Evolutionary conservation across 2,888 invertebrate species (phyloP), one percentile per base, ranked within the genome.

Genomic region (Mechanitis mazaeus): DNA sequence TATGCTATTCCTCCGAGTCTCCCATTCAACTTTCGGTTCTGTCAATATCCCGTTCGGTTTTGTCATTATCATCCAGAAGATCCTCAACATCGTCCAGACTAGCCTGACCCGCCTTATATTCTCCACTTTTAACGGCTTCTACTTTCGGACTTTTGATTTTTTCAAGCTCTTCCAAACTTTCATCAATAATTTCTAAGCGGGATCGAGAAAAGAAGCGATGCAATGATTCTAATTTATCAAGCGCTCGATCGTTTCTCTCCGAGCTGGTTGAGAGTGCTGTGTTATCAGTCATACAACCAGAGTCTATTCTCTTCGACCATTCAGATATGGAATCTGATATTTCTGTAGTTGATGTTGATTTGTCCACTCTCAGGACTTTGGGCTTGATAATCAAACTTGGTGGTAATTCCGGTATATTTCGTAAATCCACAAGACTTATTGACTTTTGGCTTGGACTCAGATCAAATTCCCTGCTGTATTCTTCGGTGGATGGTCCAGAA

Each of bases 51-150:
- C 50, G 59, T 54, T 71, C 71, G 12, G 61, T 67, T 54, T 61
- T 73, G 11, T 79, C 79, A 66, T 73, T 70, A 56, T 88, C 89
- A 28, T 87, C 87, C 66, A 82, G 78, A 45, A 90, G 71, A 58
- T 90, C 90, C 71, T 90, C 90, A 0, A 90, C 85, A 20, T 90
- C 90, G 53, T 90, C 90, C 4, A 90, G 69, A 62, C 89, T 89
- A 0, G 88, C 85, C 68, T 90, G 89, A 0, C 83, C 86, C 0
- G 70, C 75, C 71, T 81, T 87, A 9, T 73, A 65, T 6, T 78
- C 78, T 1, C 66, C 72, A 9, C 64, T 65, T 65, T 74, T 64
- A 45, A 63, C 45, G 6, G 61, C 45, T 11, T 65, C 58, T 0
- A 58, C 54, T 47, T 74, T 78, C 0, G 78, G 77, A 66, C 72